phyloP scores from a whole-genome alignment of 2,113 vertebrate species.

The Terrapene triunguis region DNA sequence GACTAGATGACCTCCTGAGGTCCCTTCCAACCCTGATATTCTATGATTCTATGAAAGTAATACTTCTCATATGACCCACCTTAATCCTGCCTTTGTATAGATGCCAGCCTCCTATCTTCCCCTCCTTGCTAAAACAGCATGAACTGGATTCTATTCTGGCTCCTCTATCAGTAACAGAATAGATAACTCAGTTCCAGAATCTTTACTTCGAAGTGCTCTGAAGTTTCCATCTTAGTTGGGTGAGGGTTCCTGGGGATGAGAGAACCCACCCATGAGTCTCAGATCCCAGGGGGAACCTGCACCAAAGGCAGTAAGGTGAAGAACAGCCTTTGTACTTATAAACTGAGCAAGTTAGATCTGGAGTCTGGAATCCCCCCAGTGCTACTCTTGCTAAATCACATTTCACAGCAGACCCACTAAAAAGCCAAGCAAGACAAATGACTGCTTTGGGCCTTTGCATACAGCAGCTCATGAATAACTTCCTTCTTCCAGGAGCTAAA shows the following conservation, averaged over 20 bases:
- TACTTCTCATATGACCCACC: not conserved
- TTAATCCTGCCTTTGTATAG: not conserved
- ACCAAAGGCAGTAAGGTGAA: not conserved
- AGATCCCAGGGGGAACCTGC: not conserved
- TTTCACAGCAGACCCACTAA: not conserved
- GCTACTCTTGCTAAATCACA: not conserved
- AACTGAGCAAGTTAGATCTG: not conserved
- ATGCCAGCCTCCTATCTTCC: not conserved
- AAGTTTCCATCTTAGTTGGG: accelerated
- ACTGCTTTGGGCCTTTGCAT: not conserved
- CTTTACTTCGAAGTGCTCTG: not conserved
- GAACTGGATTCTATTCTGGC: not conserved
- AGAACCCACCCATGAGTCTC: not conserved
- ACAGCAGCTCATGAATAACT: not conserved
- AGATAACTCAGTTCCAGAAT: not conserved
- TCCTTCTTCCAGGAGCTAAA: not conserved
- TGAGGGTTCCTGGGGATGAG: not conserved
- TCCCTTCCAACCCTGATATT: no score
- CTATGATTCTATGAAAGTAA: no score
- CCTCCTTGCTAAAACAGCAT: accelerated
- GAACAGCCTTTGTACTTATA: not conserved
- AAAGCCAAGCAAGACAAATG: not conserved
- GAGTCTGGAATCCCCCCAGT: not conserved
- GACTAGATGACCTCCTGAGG: no score
- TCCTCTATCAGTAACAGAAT: not conserved